A percentile compares a stretch with the other conserved stretches of the same genome.
Conservation (phyloP, 2,888 invertebrate genomes). For the Chrysodeixis includens region DNA sequence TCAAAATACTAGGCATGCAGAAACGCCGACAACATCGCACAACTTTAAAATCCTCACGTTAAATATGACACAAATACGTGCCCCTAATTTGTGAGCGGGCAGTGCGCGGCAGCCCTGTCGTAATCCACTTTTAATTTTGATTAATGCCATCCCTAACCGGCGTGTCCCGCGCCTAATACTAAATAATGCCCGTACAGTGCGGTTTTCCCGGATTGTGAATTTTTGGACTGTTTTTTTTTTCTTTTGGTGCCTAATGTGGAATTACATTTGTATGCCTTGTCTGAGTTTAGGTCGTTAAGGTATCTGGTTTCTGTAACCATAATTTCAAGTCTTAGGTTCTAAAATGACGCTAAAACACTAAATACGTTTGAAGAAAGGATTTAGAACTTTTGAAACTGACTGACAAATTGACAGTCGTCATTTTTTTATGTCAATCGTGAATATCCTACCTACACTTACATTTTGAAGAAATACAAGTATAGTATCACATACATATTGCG, state of each 20-base stretch:
- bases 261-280: background rate
- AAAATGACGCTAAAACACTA: too few relatives aligned
- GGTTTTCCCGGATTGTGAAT: constrained; percentile 11
- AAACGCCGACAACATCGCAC: background rate
- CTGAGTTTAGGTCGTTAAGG: too few relatives aligned
- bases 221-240: background rate
- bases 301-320: background rate
- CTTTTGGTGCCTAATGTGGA: background rate
- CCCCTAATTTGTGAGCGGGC: constrained; percentile 47
- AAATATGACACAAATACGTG: constrained; percentile 28
- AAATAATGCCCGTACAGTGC: constrained; percentile 53
- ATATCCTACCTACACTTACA: too few relatives aligned
- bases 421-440: too few relatives aligned
- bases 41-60: constrained; percentile 15
- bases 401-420: too few relatives aligned
- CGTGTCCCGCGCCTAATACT: constrained; percentile 53
- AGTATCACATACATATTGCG: too few relatives aligned
- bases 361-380: too few relatives aligned
- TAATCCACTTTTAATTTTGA: constrained; percentile 88
- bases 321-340: background rate
- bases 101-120: constrained; percentile 58
- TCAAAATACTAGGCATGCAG: background rate
- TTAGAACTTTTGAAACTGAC: too few relatives aligned
- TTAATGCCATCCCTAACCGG: constrained; percentile 76
- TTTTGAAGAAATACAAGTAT: too few relatives aligned